phyloP scores from a whole-genome alignment of 2,888 invertebrate genomes.

The Andrena chrysosceles region DNA sequence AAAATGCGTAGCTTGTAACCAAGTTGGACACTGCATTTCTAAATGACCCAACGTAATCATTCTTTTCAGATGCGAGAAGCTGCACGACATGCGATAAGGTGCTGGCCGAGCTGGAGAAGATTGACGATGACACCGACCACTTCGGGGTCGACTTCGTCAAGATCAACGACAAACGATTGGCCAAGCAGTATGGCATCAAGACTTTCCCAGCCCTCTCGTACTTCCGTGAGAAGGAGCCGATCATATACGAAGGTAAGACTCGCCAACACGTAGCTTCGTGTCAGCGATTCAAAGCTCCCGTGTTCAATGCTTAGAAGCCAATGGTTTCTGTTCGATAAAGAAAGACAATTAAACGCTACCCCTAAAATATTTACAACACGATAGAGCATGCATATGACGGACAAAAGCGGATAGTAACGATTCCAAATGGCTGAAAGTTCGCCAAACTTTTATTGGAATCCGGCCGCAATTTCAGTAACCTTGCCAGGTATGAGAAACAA shows the following conservation, averaged over 20 bases:
- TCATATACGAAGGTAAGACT: slow-evolving; percentile 94
- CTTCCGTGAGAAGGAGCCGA: slow-evolving; percentile 98
- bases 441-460: slow-evolving; percentile 79
- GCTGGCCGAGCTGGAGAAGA: slow-evolving; percentile 95
- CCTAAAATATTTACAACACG: slow-evolving; percentile 27
- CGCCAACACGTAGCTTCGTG: background rate
- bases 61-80: slow-evolving; percentile 92
- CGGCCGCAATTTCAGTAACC: slow-evolving; percentile 75
- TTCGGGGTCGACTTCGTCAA: slow-evolving; percentile 98
- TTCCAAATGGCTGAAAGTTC: slow-evolving; percentile 64
- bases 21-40: background rate
- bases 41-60: background rate
- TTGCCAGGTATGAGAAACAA: slow-evolving; percentile 76
- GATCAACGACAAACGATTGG: slow-evolving; percentile 98
- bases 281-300: background rate
- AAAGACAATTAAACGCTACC: background rate
- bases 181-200: slow-evolving; percentile 98
- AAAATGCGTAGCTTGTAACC: no score
- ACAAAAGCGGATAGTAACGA: slow-evolving; percentile 55
- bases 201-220: slow-evolving; percentile 98
- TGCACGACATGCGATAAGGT: slow-evolving; percentile 97
- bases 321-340: background rate
- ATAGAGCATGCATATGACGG: slow-evolving; percentile 20
- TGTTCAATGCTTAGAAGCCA: background rate
- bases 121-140: slow-evolving; percentile 97